phyloP scores from a whole-genome alignment of 2,888 invertebrate genomes.

The Nebria salina region DNA sequence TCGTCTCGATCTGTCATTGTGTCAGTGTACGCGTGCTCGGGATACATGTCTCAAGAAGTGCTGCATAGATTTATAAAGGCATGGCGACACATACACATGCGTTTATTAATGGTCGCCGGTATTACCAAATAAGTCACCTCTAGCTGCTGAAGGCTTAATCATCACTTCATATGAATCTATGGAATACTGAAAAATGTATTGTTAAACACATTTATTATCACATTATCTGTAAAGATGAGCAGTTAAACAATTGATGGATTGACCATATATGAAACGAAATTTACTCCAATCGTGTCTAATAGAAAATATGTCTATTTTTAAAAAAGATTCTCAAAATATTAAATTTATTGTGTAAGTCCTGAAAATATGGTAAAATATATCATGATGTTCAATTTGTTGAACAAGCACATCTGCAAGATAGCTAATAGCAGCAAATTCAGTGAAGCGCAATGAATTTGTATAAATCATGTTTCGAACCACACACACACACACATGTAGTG shows the following conservation, averaged over 20 bases:
- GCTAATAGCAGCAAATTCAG: not conserved
- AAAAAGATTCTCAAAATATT: too few species aligned
- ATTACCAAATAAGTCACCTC: conserved; percentile 11
- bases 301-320: too few species aligned
- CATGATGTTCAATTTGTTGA: not conserved
- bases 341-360: too few species aligned
- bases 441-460: not conserved
- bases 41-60: conserved; percentile 12
- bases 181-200: too few species aligned
- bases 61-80: conserved; percentile 8
- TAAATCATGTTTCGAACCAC: not conserved
- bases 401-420: not conserved
- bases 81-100: not conserved
- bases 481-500: not conserved
- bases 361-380: too few species aligned
- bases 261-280: too few species aligned
- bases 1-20: conserved; percentile 39
- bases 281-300: too few species aligned
- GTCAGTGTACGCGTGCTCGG: conserved; percentile 21
- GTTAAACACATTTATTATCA: too few species aligned
- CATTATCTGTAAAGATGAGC: too few species aligned
- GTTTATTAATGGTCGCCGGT: conserved; percentile 10
- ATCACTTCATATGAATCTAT: not conserved
- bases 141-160: not conserved
- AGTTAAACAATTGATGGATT: too few species aligned